Base-by-base conservation (phyloP, 1,140 invertebrate genomes). In the Tribolium castaneum region DNA sequence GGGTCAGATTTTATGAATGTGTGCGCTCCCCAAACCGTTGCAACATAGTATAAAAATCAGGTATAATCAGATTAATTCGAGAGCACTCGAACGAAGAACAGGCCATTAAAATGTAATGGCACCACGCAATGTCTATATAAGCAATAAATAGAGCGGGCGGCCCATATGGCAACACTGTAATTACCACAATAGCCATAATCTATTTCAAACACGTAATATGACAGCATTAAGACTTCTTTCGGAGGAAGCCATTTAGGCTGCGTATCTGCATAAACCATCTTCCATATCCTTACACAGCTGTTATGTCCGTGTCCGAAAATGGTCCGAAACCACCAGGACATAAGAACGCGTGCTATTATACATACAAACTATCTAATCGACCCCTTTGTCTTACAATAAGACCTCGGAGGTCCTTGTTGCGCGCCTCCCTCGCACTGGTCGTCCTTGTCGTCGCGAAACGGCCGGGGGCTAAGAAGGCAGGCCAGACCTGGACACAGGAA, bases 121-220 rank as follows among this genome's bases (percentile, higher is more conserved):
- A 51, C 66, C 75, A 73, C 70, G 52, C 51, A 66, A 71, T 78
- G 73, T 78, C 62, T 75, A 80, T 75, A 74, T 70, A 75, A 75
- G 76, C 76, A 80, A 82, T 80, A 82, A 82, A 82, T 79, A 79
- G 74, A 66, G 73, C 75, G 62, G 77, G 70, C 70, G 80, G 80
- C 83, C 82, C 83, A 85, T 83, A 84, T 82, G 83, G 83, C 82
- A 82, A 81, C 83, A 72, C 73, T 80, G 82, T 85, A 85, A 85
- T 85, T 84, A 85, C 84, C 77, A 80, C 84, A 85, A 84, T 83
- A 83, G 82, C 84, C 82, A 85, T 85, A 84, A 85, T 85, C 84
- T 85, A 85, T 85, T 84, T 83, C 80, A 77, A 83, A 85, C 84
- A 85, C 84, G 84, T 85, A 85, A 84, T 84, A 83, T 82, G 83